These are phyloP conservation scores for Chelidonichthys spinosus DNA, from an alignment of 2,797 vertebrate species.

Conservation along the genomic window DNA sequence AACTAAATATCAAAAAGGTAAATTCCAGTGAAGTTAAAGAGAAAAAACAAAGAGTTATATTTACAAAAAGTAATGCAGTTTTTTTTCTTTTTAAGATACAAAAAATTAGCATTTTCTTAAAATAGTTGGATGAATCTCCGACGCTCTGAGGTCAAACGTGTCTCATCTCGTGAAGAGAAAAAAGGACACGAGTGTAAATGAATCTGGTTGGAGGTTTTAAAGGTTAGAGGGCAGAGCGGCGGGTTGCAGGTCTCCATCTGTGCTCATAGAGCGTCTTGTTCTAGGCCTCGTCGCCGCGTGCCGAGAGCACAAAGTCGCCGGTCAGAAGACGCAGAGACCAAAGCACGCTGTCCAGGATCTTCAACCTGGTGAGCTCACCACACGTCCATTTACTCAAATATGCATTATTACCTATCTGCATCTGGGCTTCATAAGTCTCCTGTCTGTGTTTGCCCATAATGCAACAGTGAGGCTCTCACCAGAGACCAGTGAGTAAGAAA, in stretches of 20 bases:
- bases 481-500: constrained; percentile 77
- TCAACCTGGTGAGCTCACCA: constrained; percentile 85
- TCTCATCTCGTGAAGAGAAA: background rate
- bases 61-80: background rate
- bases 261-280: constrained; percentile 66
- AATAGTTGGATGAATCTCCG: background rate
- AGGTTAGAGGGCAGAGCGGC: constrained; percentile 21
- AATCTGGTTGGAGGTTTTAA: constrained; percentile 40
- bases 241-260: constrained; percentile 39
- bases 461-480: constrained; percentile 76
- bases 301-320: constrained; percentile 84
- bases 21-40: background rate
- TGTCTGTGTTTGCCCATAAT: constrained; percentile 66
- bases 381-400: background rate
- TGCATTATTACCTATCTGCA: background rate
- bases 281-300: constrained; percentile 76
- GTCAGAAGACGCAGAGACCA: constrained; percentile 84
- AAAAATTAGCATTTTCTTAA: constrained; percentile 16
- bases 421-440: constrained; percentile 36
- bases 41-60: background rate
- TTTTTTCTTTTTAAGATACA: background rate
- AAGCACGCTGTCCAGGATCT: constrained; percentile 87
- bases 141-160: constrained; percentile 6
- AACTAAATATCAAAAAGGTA: constrained; percentile 4
- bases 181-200: constrained; percentile 6